Conservation (phyloP, 2,113 vertebrate species). For the Dascyllus trimaculatus region DNA sequence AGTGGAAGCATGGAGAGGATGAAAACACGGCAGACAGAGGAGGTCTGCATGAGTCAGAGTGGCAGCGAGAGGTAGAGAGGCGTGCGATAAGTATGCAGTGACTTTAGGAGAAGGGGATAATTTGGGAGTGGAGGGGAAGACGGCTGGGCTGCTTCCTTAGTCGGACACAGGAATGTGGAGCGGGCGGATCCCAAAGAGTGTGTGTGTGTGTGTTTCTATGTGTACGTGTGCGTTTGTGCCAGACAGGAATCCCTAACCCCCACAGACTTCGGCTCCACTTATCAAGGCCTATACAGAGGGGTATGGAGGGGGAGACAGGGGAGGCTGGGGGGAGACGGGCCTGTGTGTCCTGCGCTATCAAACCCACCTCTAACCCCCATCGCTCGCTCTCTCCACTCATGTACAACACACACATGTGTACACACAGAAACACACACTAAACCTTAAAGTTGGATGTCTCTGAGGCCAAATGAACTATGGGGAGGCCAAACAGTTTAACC, state of each 20-base stretch:
- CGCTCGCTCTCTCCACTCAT: constrained; percentile 53
- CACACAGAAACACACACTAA: constrained; percentile 37
- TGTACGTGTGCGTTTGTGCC: constrained; percentile 80
- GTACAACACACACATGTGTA: constrained; percentile 36
- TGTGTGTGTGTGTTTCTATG: constrained; percentile 77
- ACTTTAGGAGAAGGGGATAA: constrained; percentile 80
- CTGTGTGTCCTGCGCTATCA: constrained; percentile 72
- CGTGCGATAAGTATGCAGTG: constrained; percentile 74
- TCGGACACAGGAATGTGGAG: constrained; percentile 85
- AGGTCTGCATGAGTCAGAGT: constrained; percentile 61
- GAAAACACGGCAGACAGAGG: constrained; percentile 26
- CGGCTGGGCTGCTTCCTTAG: constrained; percentile 83
- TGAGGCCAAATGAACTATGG: constrained; percentile 66
- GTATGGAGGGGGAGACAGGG: constrained; percentile 45
- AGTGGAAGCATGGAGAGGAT: constrained; percentile 19
- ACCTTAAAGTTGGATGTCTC: constrained; percentile 73
- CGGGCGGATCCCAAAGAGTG: constrained; percentile 84
- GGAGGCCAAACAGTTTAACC: constrained; percentile 75
- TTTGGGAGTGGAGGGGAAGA: constrained; percentile 83
- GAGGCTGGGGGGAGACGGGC: constrained; percentile 24
- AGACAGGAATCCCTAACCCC: constrained; percentile 87
- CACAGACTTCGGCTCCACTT: constrained; percentile 84
- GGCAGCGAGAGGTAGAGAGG: constrained; percentile 65
- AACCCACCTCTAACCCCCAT: constrained; percentile 66
- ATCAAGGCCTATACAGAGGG: constrained; percentile 78